phyloP scores from a whole-genome alignment of 1,140 invertebrate species.

The Drosophila pandora region DNA sequence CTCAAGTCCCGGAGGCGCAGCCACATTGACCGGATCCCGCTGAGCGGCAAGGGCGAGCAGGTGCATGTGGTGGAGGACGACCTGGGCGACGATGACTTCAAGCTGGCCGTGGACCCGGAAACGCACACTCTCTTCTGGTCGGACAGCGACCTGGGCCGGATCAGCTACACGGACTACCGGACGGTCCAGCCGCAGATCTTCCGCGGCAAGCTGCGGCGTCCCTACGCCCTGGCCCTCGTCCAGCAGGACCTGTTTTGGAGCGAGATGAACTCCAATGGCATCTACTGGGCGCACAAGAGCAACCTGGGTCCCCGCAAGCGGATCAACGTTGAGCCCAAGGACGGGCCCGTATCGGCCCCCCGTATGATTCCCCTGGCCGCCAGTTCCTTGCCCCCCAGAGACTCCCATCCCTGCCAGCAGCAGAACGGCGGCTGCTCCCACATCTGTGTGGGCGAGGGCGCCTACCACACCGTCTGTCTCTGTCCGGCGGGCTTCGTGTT shows the following conservation, averaged over 20 bases:
- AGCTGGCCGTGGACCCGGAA: conserved; percentile 51
- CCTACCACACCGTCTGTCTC: conserved; percentile 84
- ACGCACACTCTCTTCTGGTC: conserved; percentile 68
- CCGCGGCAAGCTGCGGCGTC: conserved; percentile 75
- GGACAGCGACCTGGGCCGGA: conserved; percentile 68
- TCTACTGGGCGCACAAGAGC: conserved; percentile 87
- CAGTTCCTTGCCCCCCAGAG: conserved; percentile 19
- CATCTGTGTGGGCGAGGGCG: conserved; percentile 86
- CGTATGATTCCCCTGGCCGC: conserved; percentile 55
- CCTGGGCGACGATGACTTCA: conserved; percentile 75
- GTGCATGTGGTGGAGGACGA: conserved; percentile 85
- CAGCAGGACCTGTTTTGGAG: conserved; percentile 87
- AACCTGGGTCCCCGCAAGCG: conserved; percentile 72
- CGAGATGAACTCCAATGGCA: conserved; percentile 83
- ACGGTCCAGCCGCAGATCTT: conserved; percentile 66
- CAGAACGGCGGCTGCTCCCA: conserved; percentile 90
- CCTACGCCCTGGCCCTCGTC: conserved; percentile 85
- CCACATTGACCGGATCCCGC: conserved; percentile 86
- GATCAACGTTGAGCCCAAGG: conserved; percentile 56
- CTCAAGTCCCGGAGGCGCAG: conserved; percentile 84
- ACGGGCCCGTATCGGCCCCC: conserved; percentile 12
- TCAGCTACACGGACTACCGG: conserved; percentile 73
- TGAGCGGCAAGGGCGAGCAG: conserved; percentile 85
- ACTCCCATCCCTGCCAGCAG: conserved; percentile 86
- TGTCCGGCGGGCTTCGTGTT: conserved; percentile 87